Evolutionary conservation across 2,888 invertebrate genomes (phyloP).

Genomic region (Hydroisotoma schaefferi): DNA sequence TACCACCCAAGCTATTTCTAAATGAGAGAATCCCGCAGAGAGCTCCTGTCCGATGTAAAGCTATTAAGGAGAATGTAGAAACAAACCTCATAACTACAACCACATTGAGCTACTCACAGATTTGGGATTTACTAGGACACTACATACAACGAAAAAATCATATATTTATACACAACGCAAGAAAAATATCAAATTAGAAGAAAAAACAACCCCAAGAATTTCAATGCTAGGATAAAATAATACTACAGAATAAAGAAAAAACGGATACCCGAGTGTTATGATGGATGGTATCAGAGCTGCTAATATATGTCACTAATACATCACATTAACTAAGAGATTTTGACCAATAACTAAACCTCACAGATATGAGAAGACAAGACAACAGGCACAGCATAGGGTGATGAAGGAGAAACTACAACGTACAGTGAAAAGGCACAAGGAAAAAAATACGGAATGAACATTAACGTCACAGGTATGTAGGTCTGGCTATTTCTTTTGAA

Average conservation of each 20-base stretch:
- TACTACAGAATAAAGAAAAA: too few relatives aligned
- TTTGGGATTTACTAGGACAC: slow-evolving; percentile 1
- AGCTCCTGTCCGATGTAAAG: too few relatives aligned
- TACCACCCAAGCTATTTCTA: not conserved
- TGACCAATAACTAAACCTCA: not conserved
- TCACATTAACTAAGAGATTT: not conserved
- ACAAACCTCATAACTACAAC: too few relatives aligned
- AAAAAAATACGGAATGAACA: not conserved
- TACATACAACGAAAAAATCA: not conserved
- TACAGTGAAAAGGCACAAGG: not conserved
- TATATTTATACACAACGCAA: too few relatives aligned
- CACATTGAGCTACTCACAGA: too few relatives aligned
- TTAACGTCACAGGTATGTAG: slow-evolving; percentile 6
- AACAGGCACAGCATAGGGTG: not conserved
- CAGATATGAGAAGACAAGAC: not conserved
- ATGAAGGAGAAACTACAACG: not conserved
- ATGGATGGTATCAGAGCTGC: slow-evolving; percentile 4
- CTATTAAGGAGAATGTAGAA: too few relatives aligned
- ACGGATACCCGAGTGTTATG: too few relatives aligned
- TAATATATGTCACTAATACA: slow-evolving; percentile 7
- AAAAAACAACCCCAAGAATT: slow-evolving; percentile 4
- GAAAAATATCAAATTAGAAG: too few relatives aligned
- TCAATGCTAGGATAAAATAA: not conserved
- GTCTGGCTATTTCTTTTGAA: slow-evolving; percentile 1
- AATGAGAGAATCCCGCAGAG: slow-evolving; percentile 2